phyloP scores from a whole-genome alignment of 2,888 invertebrate genomes.

The Tachystola acroxantha region DNA sequence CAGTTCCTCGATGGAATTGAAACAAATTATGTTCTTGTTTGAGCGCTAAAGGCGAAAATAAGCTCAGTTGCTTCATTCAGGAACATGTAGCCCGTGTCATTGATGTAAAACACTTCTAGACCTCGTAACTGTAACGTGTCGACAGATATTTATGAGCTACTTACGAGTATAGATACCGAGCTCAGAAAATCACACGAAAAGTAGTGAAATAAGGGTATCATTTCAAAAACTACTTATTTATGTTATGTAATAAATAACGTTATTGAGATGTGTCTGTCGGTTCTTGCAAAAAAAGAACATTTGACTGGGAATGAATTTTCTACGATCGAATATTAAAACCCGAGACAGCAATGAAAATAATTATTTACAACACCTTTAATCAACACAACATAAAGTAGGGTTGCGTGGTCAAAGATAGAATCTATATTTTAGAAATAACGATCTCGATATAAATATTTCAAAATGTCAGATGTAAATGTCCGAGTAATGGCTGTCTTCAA shows the following conservation, averaged over 20 bases:
- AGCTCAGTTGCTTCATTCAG: constrained; percentile 5
- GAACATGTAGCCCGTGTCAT: constrained; percentile 32
- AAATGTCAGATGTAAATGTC: constrained; percentile 44
- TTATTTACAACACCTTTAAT: constrained; percentile 10
- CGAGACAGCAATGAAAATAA: constrained; percentile 7
- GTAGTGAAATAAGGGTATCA: too few relatives aligned
- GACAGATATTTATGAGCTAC: neutral
- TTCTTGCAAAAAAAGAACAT: neutral
- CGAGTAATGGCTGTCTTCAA: constrained; percentile 27
- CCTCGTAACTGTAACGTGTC: constrained; percentile 12
- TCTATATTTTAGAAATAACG: constrained; percentile 29
- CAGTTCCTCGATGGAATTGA: too few relatives aligned
- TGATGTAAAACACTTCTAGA: constrained; percentile 29
- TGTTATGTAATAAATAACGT: too few relatives aligned
- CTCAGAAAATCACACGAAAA: too few relatives aligned
- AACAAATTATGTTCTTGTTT: too few relatives aligned
- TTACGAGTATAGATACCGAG: neutral
- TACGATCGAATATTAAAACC: neutral
- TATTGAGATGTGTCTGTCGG: neutral
- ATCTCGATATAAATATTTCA: constrained; percentile 30
- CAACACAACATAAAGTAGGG: constrained; percentile 19
- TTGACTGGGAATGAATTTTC: neutral
- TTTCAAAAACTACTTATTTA: too few relatives aligned
- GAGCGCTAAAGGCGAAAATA: neutral
- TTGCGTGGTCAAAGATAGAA: constrained; percentile 23